phyloP scores from a whole-genome alignment of 2,797 vertebrate genomes.

The Acanthis flammea region DNA sequence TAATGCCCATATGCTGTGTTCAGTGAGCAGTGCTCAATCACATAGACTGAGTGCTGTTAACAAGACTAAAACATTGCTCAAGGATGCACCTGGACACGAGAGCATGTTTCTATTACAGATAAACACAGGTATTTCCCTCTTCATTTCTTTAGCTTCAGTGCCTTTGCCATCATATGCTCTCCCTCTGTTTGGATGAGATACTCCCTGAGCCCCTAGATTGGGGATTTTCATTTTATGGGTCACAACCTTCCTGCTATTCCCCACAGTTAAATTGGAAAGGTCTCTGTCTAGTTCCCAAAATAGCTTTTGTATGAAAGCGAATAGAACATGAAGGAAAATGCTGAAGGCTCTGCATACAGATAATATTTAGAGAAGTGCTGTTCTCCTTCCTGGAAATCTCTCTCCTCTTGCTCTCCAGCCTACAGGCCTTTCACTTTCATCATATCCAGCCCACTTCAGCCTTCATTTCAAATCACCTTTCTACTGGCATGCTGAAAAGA shows the following conservation, averaged over 20 bases:
- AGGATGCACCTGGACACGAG: background rate
- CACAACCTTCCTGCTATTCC: background rate
- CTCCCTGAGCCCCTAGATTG: background rate
- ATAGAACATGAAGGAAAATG: background rate
- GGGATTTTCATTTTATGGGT: background rate
- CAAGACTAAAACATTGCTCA: background rate
- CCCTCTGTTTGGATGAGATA: background rate
- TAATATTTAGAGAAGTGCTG: background rate
- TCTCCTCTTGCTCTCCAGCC: background rate
- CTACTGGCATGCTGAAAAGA: background rate
- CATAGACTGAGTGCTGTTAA: background rate
- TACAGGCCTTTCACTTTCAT: background rate
- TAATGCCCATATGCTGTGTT: background rate
- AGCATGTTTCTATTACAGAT: background rate
- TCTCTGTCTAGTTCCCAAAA: background rate
- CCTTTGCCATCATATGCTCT: background rate
- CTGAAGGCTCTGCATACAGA: background rate
- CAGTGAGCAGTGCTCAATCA: background rate
- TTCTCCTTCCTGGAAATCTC: background rate
- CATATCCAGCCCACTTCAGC: background rate
- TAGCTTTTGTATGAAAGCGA: background rate
- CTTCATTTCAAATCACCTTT: background rate
- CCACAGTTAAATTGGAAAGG: background rate
- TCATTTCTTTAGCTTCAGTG: background rate
- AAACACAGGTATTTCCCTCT: background rate